Conservation (phyloP, 2,888 invertebrate species). For the Oxytorus armatus region DNA sequence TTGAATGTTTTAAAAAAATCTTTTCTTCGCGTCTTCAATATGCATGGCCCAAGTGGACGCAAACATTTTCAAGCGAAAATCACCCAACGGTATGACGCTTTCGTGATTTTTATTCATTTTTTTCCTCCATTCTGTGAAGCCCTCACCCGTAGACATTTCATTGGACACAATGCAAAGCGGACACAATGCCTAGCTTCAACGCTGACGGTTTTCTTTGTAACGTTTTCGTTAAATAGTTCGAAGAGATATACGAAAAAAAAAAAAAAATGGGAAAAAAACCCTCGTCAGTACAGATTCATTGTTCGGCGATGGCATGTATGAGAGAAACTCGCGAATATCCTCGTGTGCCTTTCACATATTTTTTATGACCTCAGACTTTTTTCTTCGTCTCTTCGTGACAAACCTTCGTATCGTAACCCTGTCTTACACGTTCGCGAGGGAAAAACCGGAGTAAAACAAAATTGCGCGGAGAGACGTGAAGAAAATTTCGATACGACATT, state of each 20-base stretch:
- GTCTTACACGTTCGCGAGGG: no score
- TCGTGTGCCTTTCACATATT: slow-evolving; percentile 4
- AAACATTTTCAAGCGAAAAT: slow-evolving; percentile 11
- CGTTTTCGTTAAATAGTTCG: slow-evolving; percentile 38
- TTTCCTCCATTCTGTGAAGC: slow-evolving; percentile 4
- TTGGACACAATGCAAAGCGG: slow-evolving; percentile 27
- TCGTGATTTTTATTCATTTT: slow-evolving; percentile 6
- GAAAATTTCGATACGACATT: not conserved
- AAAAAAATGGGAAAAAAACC: slow-evolving; percentile 12
- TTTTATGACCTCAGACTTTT: slow-evolving; percentile 33
- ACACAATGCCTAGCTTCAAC: slow-evolving; percentile 16
- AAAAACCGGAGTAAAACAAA: no score
- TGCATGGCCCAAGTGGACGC: slow-evolving; percentile 2
- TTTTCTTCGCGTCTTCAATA: slow-evolving; percentile 12
- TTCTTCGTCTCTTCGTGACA: not conserved
- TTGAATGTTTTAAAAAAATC: not conserved
- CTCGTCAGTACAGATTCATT: slow-evolving; percentile 18
- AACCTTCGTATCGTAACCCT: not conserved
- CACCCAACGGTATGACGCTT: slow-evolving; percentile 1
- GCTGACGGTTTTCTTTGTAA: slow-evolving; percentile 28
- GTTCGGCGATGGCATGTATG: slow-evolving; percentile 24
- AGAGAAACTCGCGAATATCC: slow-evolving; percentile 13
- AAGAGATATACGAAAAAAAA: no score
- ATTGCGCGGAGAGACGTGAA: not conserved
- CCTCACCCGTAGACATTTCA: slow-evolving; percentile 24